These are phyloP conservation scores for Ylistrum balloti DNA, from an alignment of 1,140 invertebrate species.

Conservation along the genomic window DNA sequence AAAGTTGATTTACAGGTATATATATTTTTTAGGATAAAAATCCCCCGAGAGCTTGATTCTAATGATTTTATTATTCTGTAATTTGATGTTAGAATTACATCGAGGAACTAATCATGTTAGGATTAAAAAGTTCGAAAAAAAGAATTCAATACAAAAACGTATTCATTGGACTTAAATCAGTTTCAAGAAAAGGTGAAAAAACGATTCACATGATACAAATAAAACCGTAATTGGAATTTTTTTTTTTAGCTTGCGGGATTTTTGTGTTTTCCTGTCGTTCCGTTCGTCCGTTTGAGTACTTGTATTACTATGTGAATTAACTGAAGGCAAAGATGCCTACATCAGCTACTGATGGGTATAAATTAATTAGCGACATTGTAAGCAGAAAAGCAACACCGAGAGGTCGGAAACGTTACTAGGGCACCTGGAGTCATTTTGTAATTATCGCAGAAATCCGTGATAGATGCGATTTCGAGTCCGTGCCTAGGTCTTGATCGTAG, in stretches of 20 bases:
- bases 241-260: background rate
- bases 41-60: too few species aligned
- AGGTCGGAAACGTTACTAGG: background rate
- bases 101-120: too few species aligned
- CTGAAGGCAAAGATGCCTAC: background rate
- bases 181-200: background rate
- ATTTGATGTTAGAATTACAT: too few species aligned
- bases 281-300: background rate
- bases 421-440: background rate
- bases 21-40: too few species aligned
- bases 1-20: too few species aligned
- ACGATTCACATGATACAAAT: background rate
- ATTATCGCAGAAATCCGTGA: background rate
- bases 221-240: background rate
- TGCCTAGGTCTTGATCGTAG: too few species aligned
- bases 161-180: too few species aligned
- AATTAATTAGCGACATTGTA: background rate
- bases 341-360: background rate
- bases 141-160: too few species aligned
- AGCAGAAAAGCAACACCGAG: background rate
- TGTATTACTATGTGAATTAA: background rate
- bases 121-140: background rate
- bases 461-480: too few species aligned
- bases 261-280: background rate
- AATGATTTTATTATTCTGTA: too few species aligned